Conservation (phyloP, 2,113 vertebrate species). For the Electrona antarctica region DNA sequence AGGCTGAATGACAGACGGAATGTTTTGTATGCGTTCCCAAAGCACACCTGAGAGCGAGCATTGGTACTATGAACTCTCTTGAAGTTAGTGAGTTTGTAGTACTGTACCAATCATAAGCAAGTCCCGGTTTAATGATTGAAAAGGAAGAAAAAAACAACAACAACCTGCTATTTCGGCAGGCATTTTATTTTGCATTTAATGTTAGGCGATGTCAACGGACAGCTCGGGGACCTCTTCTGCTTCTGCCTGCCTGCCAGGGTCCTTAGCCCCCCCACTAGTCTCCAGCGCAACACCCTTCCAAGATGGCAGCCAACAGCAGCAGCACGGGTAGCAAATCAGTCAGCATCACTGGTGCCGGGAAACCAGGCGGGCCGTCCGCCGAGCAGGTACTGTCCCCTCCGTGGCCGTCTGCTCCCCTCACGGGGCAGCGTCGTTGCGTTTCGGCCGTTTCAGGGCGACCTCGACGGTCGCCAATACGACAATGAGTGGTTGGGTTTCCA, state of each 20-base stretch:
- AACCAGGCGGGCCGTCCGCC: constrained; percentile 73
- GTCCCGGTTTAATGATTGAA: not conserved
- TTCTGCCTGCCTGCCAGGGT: constrained; percentile 15
- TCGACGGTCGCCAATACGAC: too few species aligned
- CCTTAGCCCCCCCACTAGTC: constrained; percentile 12
- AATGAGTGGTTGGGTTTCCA: not conserved
- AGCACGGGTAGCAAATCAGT: constrained; percentile 76
- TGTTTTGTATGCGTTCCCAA: constrained; percentile 23
- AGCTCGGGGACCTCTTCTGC: too few species aligned
- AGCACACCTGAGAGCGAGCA: constrained; percentile 47
- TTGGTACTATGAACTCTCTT: constrained; percentile 8
- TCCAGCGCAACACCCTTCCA: constrained; percentile 68
- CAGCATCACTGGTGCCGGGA: constrained; percentile 57
- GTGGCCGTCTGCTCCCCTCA: fast-evolving
- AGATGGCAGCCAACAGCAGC: constrained; percentile 82
- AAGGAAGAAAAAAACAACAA: not conserved
- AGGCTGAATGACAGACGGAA: not conserved
- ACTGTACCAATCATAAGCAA: not conserved
- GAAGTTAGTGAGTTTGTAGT: not conserved
- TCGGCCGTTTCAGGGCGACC: not conserved
- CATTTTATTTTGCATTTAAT: too few species aligned
- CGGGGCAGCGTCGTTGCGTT: not conserved
- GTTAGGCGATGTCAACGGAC: too few species aligned
- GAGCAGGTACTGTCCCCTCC: constrained; percentile 67
- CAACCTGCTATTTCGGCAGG: not conserved